These are phyloP conservation scores for Solen grandis DNA, from an alignment of 1,140 invertebrate genomes.

Conservation along the genomic window DNA sequence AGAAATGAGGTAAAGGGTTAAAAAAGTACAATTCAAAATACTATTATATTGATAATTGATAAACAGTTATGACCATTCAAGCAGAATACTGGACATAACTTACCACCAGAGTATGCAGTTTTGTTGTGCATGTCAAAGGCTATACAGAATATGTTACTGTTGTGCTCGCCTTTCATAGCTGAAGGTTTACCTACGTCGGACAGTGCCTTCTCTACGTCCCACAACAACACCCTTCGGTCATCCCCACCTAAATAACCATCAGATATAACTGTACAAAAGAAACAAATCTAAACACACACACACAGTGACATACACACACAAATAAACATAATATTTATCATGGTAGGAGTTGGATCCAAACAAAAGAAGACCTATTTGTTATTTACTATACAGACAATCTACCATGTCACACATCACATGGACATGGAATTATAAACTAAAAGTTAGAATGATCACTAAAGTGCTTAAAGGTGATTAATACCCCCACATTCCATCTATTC, in stretches of 20 bases:
- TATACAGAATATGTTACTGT: slow-evolving; percentile 96
- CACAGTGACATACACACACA: neutral
- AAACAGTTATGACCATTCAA: neutral
- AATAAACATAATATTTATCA: neutral
- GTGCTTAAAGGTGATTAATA: no score
- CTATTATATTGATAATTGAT: neutral
- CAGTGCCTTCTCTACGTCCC: slow-evolving; percentile 91
- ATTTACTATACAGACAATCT: no score
- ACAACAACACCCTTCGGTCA: slow-evolving; percentile 93
- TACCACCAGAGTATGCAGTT: slow-evolving; percentile 92
- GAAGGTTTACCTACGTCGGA: slow-evolving; percentile 78
- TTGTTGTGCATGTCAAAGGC: slow-evolving; percentile 90
- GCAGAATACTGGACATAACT: slow-evolving; percentile 7
- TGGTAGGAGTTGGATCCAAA: neutral
- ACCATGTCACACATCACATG: no score
- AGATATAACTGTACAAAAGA: neutral
- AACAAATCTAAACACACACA: neutral
- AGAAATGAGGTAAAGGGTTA: neutral
- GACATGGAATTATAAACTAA: no score
- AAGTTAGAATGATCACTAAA: no score
- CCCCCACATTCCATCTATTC: no score
- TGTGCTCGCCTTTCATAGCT: slow-evolving; percentile 90
- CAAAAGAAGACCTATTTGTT: no score
- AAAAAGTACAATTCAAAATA: neutral
- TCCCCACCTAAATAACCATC: slow-evolving; percentile 97